A percentile compares a stretch with the other conserved stretches of the same genome.
Conservation (phyloP, 2,113 vertebrate genomes). For the Psilopogon haemacephalus region DNA sequence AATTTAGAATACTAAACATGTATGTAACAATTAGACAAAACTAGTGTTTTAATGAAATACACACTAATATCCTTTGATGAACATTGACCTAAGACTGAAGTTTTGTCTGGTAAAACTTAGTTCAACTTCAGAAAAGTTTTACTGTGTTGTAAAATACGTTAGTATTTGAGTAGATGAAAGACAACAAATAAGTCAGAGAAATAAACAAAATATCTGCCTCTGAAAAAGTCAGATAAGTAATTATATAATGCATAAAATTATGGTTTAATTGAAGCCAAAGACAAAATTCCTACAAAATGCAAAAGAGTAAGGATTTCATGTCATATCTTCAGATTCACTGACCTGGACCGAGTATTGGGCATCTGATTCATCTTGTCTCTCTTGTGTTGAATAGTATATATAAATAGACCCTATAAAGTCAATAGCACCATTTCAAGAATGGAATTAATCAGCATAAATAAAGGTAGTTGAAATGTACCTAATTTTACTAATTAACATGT, state of each 20-base stretch:
- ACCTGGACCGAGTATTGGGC: neutral
- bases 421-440: constrained; percentile 9
- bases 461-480: neutral
- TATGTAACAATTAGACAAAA: neutral
- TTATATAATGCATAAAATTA: neutral
- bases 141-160: neutral
- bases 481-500: constrained; percentile 11
- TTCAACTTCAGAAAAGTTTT: neutral
- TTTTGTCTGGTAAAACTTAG: neutral
- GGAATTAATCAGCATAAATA: neutral
- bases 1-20: neutral
- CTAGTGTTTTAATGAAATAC: neutral
- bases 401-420: neutral
- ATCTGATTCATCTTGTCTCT: neutral
- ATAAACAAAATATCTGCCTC: neutral
- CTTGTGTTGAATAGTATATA: neutral
- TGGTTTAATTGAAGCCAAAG: neutral
- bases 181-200: neutral
- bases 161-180: neutral
- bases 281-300: neutral
- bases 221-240: neutral
- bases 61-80: neutral
- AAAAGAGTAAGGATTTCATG: neutral
- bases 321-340: neutral
- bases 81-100: neutral